Conservation (phyloP, 1,140 invertebrate genomes). For the Pomacea maculata region DNA sequence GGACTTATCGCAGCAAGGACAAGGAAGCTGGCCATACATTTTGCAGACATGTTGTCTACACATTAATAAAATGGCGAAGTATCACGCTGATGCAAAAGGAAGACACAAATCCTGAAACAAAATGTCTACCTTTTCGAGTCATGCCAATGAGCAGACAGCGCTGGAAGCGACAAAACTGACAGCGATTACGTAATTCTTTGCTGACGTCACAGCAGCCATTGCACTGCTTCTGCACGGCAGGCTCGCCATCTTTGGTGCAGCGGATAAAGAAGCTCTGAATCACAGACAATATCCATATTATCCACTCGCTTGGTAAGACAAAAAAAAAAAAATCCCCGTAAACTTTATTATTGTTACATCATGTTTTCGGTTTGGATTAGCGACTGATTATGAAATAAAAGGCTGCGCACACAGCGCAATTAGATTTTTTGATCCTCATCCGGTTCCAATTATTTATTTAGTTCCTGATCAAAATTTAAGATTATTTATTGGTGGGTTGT, state of each 20-base stretch:
- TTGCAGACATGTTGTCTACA: too few relatives aligned
- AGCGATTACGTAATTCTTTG: slow-evolving; percentile 84
- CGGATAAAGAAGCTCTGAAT: slow-evolving; percentile 60
- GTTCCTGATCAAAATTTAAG: too few relatives aligned
- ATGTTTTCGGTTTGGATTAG: too few relatives aligned
- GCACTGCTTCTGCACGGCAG: slow-evolving; percentile 46
- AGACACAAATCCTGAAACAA: background rate
- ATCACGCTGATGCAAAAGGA: background rate
- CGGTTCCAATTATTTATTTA: too few relatives aligned
- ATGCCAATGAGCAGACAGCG: slow-evolving; percentile 98
- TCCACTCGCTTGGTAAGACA: background rate
- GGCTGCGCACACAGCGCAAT: too few relatives aligned
- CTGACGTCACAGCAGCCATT: slow-evolving; percentile 51
- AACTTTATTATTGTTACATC: too few relatives aligned
- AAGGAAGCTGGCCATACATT: too few relatives aligned
- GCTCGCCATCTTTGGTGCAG: slow-evolving; percentile 53
- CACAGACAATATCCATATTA: background rate
- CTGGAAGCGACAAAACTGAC: slow-evolving; percentile 98
- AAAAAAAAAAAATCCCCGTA: background rate
- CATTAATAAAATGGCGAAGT: too few relatives aligned
- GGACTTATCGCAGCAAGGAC: too few relatives aligned
- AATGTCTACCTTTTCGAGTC: slow-evolving; percentile 60
- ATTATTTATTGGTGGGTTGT: too few relatives aligned
- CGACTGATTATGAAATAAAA: too few relatives aligned
- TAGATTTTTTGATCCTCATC: too few relatives aligned